Evolutionary conservation across 2,888 invertebrate genomes (phyloP).

Genomic region (Diaprepes abbreviatus): DNA sequence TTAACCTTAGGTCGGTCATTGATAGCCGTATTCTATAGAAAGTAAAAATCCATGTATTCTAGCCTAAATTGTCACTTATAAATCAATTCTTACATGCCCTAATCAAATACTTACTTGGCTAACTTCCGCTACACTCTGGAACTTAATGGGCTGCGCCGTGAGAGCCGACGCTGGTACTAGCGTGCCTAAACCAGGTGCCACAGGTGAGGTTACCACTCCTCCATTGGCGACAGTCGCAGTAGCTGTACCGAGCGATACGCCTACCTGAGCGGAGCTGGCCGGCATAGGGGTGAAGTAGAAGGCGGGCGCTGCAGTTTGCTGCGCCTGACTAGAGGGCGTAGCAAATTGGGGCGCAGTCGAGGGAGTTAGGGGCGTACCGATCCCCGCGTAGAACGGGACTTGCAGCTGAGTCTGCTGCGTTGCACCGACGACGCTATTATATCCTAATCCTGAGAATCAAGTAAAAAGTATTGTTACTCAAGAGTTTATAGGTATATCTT

Average conservation of each 20-base stretch:
- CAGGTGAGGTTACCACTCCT: conserved; percentile 22
- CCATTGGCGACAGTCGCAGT: conserved; percentile 61
- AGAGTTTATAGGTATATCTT: no score
- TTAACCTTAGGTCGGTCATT: conserved; percentile 89
- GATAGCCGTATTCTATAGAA: conserved; percentile 78
- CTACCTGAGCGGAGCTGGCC: conserved; percentile 57
- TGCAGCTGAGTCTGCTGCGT: conserved; percentile 32
- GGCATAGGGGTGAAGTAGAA: conserved; percentile 70
- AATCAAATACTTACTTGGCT: conserved; percentile 69
- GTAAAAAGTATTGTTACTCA: background rate
- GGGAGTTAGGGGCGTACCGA: conserved; percentile 32
- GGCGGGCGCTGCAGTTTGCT: conserved; percentile 59
- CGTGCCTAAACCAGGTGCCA: conserved; percentile 45
- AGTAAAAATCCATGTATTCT: conserved; percentile 3
- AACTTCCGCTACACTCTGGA: conserved; percentile 70
- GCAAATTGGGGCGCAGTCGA: conserved; percentile 29
- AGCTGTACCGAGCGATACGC: conserved; percentile 58
- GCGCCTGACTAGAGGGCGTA: conserved; percentile 28
- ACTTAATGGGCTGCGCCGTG: conserved; percentile 61
- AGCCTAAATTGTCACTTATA: no score
- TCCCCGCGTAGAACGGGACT: conserved; percentile 45
- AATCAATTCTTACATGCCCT: no score
- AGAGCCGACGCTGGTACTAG: conserved; percentile 46
- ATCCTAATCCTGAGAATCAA: conserved; percentile 30
- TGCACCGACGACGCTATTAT: conserved; percentile 33